These are phyloP conservation scores for Lysiphlebus fabarum DNA, from an alignment of 1,140 invertebrate genomes.

Conservation along the genomic window DNA sequence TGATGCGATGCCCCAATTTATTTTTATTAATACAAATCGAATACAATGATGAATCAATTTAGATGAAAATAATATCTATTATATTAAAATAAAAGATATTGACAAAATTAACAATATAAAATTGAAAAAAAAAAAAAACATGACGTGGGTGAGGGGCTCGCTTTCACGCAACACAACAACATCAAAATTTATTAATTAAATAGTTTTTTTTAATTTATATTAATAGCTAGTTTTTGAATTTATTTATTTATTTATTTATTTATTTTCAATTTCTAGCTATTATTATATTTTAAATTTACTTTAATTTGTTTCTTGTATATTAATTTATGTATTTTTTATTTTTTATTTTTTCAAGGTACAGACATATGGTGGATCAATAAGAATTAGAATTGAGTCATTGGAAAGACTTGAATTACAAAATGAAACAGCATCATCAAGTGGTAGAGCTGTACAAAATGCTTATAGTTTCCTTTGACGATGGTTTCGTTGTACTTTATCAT, in stretches of 20 bases:
- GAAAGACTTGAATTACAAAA: slow-evolving; percentile 60
- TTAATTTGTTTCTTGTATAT: not conserved
- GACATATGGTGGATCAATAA: slow-evolving; percentile 66
- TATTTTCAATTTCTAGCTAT: too few relatives aligned
- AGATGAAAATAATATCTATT: too few relatives aligned
- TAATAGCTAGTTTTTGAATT: too few relatives aligned
- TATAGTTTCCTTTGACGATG: slow-evolving; percentile 70
- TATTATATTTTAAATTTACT: too few relatives aligned
- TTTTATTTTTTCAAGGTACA: slow-evolving; percentile 44
- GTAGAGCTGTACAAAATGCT: slow-evolving; percentile 69
- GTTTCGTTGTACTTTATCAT: slow-evolving; percentile 41
- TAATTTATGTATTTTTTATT: not conserved
- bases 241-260: too few relatives aligned
- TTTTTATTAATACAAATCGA: slow-evolving; percentile 3
- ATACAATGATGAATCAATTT: not conserved
- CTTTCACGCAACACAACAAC: slow-evolving; percentile 23
- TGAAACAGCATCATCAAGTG: slow-evolving; percentile 52
- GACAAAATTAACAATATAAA: not conserved
- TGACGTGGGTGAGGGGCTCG: slow-evolving; percentile 30
- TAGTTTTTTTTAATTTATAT: not conserved
- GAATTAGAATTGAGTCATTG: slow-evolving; percentile 64
- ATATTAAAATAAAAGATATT: too few relatives aligned
- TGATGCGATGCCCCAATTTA: slow-evolving; percentile 38
- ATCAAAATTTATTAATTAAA: not conserved
- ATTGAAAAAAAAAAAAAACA: slow-evolving; percentile 19